Evolutionary conservation across 2,888 invertebrate species (phyloP).

Genomic region (Pyrgus malvae): DNA sequence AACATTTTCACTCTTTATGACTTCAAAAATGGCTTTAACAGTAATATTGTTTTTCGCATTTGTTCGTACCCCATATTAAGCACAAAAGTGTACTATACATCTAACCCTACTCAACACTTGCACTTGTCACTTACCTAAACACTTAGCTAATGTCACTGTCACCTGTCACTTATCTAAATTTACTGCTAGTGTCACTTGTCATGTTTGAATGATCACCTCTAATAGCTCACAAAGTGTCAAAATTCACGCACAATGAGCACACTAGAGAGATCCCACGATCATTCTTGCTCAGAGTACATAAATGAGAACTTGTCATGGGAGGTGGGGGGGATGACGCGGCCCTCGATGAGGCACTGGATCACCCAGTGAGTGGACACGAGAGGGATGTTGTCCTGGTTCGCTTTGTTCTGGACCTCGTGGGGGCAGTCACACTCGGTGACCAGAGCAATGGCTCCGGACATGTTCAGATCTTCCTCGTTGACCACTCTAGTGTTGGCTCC

Average conservation of each 20-base stretch:
- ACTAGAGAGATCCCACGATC: conserved; percentile 76
- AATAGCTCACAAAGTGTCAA: conserved; percentile 60
- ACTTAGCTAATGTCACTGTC: background rate
- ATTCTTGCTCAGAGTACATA: conserved; percentile 77
- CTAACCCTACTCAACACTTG: no score
- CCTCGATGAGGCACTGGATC: conserved; percentile 85
- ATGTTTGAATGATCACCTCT: conserved; percentile 33
- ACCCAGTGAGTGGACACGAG: conserved; percentile 87
- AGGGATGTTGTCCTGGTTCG: conserved; percentile 82
- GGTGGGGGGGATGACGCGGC: conserved; percentile 72
- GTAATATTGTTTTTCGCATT: no score
- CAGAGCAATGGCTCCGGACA: conserved; percentile 72
- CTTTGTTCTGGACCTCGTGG: conserved; percentile 76
- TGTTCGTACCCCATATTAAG: no score
- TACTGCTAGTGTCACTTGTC: background rate
- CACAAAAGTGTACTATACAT: no score
- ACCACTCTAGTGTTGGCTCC: conserved; percentile 77
- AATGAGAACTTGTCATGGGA: conserved; percentile 79
- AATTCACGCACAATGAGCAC: conserved; percentile 76
- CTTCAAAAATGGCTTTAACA: no score
- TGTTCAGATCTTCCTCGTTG: conserved; percentile 72
- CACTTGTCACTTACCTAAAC: no score
- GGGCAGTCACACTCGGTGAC: conserved; percentile 85
- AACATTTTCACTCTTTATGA: no score
- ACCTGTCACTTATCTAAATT: background rate